Evolutionary conservation across 2,113 vertebrate genomes (phyloP).

Genomic region (Todiramphus chloris): DNA sequence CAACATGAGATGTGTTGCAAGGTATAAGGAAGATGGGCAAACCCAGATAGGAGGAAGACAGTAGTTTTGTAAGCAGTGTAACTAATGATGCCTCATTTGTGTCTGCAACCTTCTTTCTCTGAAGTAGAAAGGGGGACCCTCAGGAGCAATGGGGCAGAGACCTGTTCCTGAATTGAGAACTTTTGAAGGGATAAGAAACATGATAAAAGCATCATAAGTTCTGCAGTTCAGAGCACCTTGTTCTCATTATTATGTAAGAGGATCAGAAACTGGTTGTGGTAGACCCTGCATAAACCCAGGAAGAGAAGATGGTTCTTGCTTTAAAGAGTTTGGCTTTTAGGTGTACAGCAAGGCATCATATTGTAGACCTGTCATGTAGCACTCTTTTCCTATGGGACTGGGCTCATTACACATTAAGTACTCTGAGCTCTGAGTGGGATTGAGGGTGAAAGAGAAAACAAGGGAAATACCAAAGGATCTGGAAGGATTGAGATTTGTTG

Average conservation of each 20-base stretch:
- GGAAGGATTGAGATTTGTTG: background rate
- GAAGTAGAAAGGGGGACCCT: background rate
- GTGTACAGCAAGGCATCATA: background rate
- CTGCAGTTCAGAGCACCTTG: background rate
- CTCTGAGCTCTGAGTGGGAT: background rate
- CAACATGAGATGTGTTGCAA: background rate
- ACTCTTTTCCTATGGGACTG: background rate
- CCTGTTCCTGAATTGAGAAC: background rate
- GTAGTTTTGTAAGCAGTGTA: background rate
- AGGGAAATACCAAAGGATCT: background rate
- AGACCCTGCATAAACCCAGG: background rate
- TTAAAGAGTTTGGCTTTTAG: background rate
- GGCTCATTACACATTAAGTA: background rate
- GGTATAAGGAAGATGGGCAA: background rate
- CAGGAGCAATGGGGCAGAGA: background rate
- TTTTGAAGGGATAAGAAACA: background rate
- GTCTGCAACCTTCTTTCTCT: background rate
- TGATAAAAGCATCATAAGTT: background rate
- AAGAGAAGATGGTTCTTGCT: background rate
- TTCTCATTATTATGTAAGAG: background rate
- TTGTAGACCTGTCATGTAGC: background rate
- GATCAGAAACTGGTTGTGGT: background rate
- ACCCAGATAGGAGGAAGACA: background rate
- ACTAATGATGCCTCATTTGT: background rate
- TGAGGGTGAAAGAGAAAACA: background rate